Evolutionary conservation across 1,140 invertebrate species (phyloP), one percentile per base, ranked within the genome.

Genomic region (Marisa cornuarietis): DNA sequence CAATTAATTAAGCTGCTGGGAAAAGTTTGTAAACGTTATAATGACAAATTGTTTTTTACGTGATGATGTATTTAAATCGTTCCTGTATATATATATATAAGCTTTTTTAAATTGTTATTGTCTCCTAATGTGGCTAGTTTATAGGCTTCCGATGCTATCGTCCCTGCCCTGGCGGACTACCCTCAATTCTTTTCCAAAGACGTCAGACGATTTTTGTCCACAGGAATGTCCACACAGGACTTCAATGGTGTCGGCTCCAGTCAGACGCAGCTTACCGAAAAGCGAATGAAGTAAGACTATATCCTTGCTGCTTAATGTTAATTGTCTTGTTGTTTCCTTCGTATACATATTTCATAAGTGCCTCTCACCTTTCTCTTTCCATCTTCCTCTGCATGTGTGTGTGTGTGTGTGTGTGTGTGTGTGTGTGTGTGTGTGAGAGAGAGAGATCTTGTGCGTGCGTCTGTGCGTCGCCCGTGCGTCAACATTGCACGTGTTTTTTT

Each of bases 341-440:
- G 62, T n/a, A 5, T n/a, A 63, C 18, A 4, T 18, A 63, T 18
- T 20, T 20, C 62, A 49, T 16, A 51, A n/a, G n/a, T n/a, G n/a
- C n/a, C n/a, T n/a, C n/a, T n/a, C 71, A 49, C 69, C n/a, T n/a
- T 9, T 51, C 10, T 42, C 26, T 42, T 1, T 31, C 22, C 11
- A 0, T 10, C 51, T 5, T 42, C 18, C 69, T 20, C 31, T 73
- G 16, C 20, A 20, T 73, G 20, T 73, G 9, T 61, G 22, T 54
- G n/a, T 73, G 42, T 54, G 0, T 73, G 71, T 73, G 71, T 54
- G 51, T 20, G 51, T n/a, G 51, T 54, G 71, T n/a, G 71, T 52
- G 51, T 18, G 51, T 54, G 51, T 54, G 71, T 73, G 71, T 54
- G 71, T 54, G 71, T 16, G 71, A 0, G 51, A 10, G 71, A 52